Base-by-base conservation (phyloP, 2,888 invertebrate genomes). In the Embidobia sp. region DNA sequence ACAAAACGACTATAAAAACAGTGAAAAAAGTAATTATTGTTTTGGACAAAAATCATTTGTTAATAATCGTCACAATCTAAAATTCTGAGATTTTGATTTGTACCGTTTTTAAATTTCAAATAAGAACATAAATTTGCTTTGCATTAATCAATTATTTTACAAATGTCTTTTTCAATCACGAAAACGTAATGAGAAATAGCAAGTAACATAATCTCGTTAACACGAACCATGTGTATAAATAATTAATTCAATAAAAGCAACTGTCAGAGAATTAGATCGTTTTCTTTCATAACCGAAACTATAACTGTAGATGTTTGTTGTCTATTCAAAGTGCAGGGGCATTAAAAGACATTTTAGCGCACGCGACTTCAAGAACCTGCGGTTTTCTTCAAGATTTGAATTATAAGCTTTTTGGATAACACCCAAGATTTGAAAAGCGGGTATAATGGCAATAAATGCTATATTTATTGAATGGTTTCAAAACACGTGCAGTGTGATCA, bases 391-490 rank as follows among this genome's bases (percentile, higher is more conserved):
- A 59, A 63, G 64, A 53, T 77, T 59, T 46, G 51, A 48, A 77
- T 31, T 70, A 70, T 46, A 42, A 42, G 26, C 53, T 59, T 70
- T 51, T 72, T 77, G 70, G 70, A 70, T 66, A 40, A 46, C 51
- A 53, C 59, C 70, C 70, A 77, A 77, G 59, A 46, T 77, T 59
- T 59, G 59, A 67, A 76, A 70, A 70, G 11, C 8, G 10, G 49
- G 46, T 70, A 51, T 70, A 70, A 76, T 59, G 53, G 66, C 37
- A 59, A 64, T 76, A 76, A 70, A 69, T 44, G 57, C 64, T 76
- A 76, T 76, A 76, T 76, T 76, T 70, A 66, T 72, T 72, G 31
- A 64, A 57, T 59, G 37, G 33, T 64, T 76, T 46, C 51, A 46
- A 53, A 70, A 77, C 57, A 69, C 53, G 16, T 75, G 35, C 29